Base-by-base conservation (phyloP, 2,888 invertebrate genomes). In the Drosophila algonquin region DNA sequence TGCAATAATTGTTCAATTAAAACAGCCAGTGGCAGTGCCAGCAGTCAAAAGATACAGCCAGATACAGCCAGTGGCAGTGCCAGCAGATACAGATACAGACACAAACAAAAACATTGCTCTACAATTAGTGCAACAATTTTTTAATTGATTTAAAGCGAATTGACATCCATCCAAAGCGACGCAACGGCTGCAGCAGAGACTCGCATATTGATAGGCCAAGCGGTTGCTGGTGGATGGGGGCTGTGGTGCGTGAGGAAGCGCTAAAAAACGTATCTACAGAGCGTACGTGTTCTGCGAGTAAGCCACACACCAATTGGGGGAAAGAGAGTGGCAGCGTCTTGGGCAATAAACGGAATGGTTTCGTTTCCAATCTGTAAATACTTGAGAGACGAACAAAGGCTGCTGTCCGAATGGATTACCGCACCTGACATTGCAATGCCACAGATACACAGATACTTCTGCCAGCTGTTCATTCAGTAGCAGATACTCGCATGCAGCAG, bases 1-100 rank as follows among this genome's bases (percentile, higher is more conserved):
- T 82, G 55, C 73, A 40, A 71, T 83, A 86, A 80, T 87, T 86
- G 83, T 75, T 75, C 89, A 84, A 89, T 84, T 84, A 84, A 83
- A 83, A 77, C 70, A 53, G 54, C 54, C 54, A 58, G 9, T 46
- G 50, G 50, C 24, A 24, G 24, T 24, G 24, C 24, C 24, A 24
- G 24, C 5, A 24, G 24, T 5, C 0, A 24, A 24, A 24, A 24
- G 24, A 24, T 5, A 24, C 24, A 5, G 21, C 21, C 21, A 21
- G 24, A 24, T 24, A 24, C 24, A 24, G 24, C 24, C 24, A 24
- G 24, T 24, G 24, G 24, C 24, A 24, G 24, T 24, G 24, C 4
- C 35, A 46, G 48, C 40, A 46, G 47, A 59, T 6, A 21, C 30
- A 46, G 21, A 24, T 46, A 40, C 53, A 40, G 32, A 32, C 8